Percentiles rank a stretch among this genome's conserved stretches.
Evolutionary conservation across 2,797 vertebrate genomes (phyloP).

Genomic region (Natrix natrix): DNA sequence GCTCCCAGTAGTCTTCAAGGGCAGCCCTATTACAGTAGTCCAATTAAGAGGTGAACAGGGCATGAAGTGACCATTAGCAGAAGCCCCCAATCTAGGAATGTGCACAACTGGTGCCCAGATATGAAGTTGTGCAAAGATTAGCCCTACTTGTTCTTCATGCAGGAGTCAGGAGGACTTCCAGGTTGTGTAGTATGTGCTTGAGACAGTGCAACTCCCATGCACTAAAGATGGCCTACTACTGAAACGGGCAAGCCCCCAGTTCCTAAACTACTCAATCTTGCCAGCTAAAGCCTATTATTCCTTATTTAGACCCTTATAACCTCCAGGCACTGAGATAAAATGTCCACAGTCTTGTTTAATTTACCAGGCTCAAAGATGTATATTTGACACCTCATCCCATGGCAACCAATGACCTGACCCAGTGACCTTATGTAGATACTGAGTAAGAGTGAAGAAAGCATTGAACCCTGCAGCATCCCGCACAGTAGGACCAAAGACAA

Average conservation of each 20-base stretch:
- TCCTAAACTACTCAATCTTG: neutral
- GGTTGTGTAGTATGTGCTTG: neutral
- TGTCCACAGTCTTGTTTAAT: neutral
- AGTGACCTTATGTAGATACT: neutral
- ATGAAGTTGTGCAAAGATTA: neutral
- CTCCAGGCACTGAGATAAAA: neutral
- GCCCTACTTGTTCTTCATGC: neutral
- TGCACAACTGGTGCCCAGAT: neutral
- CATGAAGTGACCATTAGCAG: neutral
- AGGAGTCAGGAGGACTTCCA: neutral
- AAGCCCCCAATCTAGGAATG: neutral
- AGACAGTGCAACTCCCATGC: neutral
- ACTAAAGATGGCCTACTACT: neutral
- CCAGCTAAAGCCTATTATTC: neutral
- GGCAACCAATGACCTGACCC: neutral
- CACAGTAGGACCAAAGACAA: neutral
- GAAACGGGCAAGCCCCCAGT: neutral
- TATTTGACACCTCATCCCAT: neutral
- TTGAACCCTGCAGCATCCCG: neutral
- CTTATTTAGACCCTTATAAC: neutral
- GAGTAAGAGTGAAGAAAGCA: neutral
- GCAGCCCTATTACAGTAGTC: neutral
- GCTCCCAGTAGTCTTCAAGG: neutral
- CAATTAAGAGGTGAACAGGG: neutral
- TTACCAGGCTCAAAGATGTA: neutral